Evolutionary conservation across 2,797 vertebrate species (phyloP).

Genomic region (Melanitta fusca): DNA sequence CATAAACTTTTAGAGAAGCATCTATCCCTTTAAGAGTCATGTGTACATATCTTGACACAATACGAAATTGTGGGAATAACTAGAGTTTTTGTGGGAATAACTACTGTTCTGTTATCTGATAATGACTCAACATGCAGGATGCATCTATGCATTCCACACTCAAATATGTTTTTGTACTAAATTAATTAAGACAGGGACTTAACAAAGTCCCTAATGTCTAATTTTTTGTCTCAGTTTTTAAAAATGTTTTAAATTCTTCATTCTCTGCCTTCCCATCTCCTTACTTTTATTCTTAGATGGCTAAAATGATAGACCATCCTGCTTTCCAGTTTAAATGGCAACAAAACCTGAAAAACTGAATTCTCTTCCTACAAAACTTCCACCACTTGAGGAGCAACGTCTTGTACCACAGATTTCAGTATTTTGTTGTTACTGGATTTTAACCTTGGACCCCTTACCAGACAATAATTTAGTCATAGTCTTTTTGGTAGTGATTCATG

Average conservation of each 20-base stretch:
- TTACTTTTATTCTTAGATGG: neutral
- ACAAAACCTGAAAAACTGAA: neutral
- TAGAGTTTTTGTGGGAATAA: neutral
- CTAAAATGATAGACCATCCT: neutral
- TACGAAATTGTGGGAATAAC: neutral
- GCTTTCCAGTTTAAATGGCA: neutral
- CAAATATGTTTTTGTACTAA: neutral
- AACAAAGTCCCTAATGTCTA: neutral
- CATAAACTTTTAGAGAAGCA: fast-evolving
- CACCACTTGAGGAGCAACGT: neutral
- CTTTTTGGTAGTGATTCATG: neutral
- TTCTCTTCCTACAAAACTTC: neutral
- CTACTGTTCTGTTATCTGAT: neutral
- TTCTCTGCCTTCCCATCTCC: neutral
- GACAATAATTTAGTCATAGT: neutral
- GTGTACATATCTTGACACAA: neutral
- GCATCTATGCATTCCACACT: neutral
- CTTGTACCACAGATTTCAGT: neutral
- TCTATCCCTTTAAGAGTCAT: neutral
- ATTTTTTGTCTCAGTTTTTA: neutral
- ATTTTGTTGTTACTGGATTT: neutral
- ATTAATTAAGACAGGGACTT: neutral
- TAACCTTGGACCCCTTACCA: neutral
- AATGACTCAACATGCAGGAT: neutral
- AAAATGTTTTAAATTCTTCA: neutral